A percentile compares a stretch with the other conserved stretches of the same genome.
These are phyloP conservation scores for Amiota communis DNA, from an alignment of 2,888 invertebrate species.

Conservation along the genomic window DNA sequence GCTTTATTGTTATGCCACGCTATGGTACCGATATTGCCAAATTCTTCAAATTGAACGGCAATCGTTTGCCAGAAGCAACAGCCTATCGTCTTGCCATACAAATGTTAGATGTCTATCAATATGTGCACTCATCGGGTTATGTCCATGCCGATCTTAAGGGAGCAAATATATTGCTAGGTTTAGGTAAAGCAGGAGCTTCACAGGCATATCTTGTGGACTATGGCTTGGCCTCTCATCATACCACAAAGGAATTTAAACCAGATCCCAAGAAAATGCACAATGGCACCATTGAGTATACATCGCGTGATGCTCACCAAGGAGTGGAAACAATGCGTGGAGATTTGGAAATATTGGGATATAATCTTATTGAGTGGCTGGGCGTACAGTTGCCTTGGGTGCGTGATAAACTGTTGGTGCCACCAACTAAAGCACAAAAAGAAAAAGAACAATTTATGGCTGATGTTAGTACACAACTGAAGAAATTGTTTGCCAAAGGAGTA, in stretches of 20 bases:
- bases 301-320: conserved; percentile 95
- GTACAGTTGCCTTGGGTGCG: conserved; percentile 90
- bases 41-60: conserved; percentile 80
- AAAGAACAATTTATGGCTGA: conserved; percentile 82
- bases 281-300: conserved; percentile 97
- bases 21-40: conserved; percentile 91
- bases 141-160: conserved; percentile 98
- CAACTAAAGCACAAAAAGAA: conserved; percentile 78
- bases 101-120: conserved; percentile 91
- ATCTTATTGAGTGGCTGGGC: conserved; percentile 92
- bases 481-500: conserved; percentile 68
- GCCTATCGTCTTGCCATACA: conserved; percentile 88
- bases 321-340: conserved; percentile 91
- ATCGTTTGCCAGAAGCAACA: conserved; percentile 81
- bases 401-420: conserved; percentile 75
- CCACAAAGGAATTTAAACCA: conserved; percentile 86
- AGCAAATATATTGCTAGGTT: conserved; percentile 89
- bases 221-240: conserved; percentile 87
- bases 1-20: conserved; percentile 92
- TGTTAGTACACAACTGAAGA: conserved; percentile 55
- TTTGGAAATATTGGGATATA: conserved; percentile 94
- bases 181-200: conserved; percentile 78
- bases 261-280: conserved; percentile 95
- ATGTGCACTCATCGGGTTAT: conserved; percentile 91
- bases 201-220: conserved; percentile 94